These are phyloP conservation scores for Fragum sueziense DNA, from an alignment of 2,888 invertebrate species.

Conservation along the genomic window DNA sequence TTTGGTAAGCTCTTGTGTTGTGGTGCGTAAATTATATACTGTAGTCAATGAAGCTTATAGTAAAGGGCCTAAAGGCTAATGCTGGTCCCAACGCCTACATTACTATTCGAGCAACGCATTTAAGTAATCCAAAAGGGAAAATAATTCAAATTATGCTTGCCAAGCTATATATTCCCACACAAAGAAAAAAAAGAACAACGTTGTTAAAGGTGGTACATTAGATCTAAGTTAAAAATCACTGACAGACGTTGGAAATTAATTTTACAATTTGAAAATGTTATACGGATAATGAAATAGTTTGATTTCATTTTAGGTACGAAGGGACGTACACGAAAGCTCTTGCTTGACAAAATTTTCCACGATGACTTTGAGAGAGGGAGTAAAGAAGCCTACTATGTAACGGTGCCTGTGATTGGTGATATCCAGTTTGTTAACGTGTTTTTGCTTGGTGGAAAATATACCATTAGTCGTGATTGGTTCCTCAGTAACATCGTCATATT, in stretches of 20 bases:
- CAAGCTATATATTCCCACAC: too few species aligned
- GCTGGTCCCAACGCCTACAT: too few species aligned
- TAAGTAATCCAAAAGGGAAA: too few species aligned
- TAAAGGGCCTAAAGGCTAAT: too few species aligned
- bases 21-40: background rate
- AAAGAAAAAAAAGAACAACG: background rate
- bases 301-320: conserved; percentile 48
- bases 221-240: too few species aligned
- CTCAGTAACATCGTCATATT: conserved; percentile 53
- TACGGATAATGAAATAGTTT: too few species aligned
- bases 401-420: conserved; percentile 54
- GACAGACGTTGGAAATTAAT: too few species aligned
- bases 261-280: too few species aligned
- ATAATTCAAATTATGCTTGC: too few species aligned
- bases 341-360: conserved; percentile 53
- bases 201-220: too few species aligned
- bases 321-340: conserved; percentile 46
- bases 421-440: conserved; percentile 54
- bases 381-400: conserved; percentile 57
- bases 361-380: conserved; percentile 60
- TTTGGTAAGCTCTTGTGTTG: conserved; percentile 33
- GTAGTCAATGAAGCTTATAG: too few species aligned
- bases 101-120: too few species aligned
- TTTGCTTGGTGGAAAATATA: conserved; percentile 57
- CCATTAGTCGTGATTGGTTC: conserved; percentile 53